Evolutionary conservation across 2,797 vertebrate genomes (phyloP).

Genomic region (Sparus aurata): DNA sequence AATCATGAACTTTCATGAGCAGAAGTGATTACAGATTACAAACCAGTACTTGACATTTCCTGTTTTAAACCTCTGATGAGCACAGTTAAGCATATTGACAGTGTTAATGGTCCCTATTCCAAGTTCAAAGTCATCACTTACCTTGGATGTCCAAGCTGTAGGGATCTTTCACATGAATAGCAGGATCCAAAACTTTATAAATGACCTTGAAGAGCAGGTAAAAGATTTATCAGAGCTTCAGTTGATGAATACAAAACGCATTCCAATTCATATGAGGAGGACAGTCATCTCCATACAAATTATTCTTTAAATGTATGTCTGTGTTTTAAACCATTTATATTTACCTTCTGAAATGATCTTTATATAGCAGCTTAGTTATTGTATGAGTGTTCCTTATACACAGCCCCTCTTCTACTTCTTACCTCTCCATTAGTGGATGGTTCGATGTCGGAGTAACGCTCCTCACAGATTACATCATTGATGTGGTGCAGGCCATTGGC

Average conservation of each 20-base stretch:
- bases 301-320: background rate
- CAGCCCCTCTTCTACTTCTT: constrained; percentile 7
- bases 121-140: constrained; percentile 54
- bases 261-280: too few relatives aligned
- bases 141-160: constrained; percentile 91
- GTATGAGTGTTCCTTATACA: background rate
- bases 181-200: constrained; percentile 94
- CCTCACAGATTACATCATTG: constrained; percentile 90
- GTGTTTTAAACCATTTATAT: background rate
- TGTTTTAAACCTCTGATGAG: background rate
- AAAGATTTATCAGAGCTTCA: background rate
- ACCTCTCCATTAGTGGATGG: constrained; percentile 92
- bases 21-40: background rate
- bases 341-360: background rate
- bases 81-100: background rate
- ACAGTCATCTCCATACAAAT: background rate
- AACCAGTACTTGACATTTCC: background rate
- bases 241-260: background rate
- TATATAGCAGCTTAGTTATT: background rate
- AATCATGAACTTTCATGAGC: background rate
- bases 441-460: constrained; percentile 91
- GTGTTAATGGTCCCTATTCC: background rate
- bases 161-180: constrained; percentile 89
- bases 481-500: constrained; percentile 80
- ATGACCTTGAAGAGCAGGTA: constrained; percentile 85